A percentile compares a stretch with the other conserved stretches of the same genome.
Conservation (phyloP, 2,888 invertebrate species). For the Trilocha varians region DNA sequence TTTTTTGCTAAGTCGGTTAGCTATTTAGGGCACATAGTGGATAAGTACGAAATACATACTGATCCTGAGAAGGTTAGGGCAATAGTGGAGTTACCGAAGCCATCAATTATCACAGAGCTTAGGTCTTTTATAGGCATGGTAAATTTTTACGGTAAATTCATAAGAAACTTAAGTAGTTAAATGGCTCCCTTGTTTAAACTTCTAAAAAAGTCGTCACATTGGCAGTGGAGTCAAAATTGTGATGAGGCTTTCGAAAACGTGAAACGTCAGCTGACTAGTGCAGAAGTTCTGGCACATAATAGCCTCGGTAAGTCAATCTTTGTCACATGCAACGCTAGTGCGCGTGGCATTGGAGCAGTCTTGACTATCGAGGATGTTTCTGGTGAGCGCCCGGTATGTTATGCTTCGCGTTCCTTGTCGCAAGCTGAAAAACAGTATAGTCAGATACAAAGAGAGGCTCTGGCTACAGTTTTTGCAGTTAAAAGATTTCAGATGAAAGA, state of each 20-base stretch:
- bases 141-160: conserved; percentile 13
- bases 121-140: conserved; percentile 11
- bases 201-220: conserved; percentile 10
- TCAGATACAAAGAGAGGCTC: conserved; percentile 6
- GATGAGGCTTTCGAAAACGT: conserved; percentile 8
- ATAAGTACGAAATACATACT: conserved; percentile 5
- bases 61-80: conserved; percentile 7
- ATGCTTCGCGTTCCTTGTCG: conserved; percentile 5
- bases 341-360: conserved; percentile 12
- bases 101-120: conserved; percentile 8
- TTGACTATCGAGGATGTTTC: conserved; percentile 13
- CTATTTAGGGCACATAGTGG: conserved; percentile 7
- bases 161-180: conserved; percentile 9
- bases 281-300: conserved; percentile 13
- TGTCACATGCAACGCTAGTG: conserved; percentile 17
- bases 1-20: conserved; percentile 5
- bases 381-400: conserved; percentile 13
- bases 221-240: conserved; percentile 8
- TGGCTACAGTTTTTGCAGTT: conserved; percentile 2
- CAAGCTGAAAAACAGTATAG: conserved; percentile 1
- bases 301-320: conserved; percentile 10
- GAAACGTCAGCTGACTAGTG: conserved; percentile 10
- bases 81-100: conserved; percentile 6
- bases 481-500: conserved; percentile 3
- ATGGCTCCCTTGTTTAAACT: conserved; percentile 10